A percentile compares a stretch with the other conserved stretches of the same genome.
Evolutionary conservation across 1,140 invertebrate genomes (phyloP).

Genomic region (Zeugodacus cucurbitae): DNA sequence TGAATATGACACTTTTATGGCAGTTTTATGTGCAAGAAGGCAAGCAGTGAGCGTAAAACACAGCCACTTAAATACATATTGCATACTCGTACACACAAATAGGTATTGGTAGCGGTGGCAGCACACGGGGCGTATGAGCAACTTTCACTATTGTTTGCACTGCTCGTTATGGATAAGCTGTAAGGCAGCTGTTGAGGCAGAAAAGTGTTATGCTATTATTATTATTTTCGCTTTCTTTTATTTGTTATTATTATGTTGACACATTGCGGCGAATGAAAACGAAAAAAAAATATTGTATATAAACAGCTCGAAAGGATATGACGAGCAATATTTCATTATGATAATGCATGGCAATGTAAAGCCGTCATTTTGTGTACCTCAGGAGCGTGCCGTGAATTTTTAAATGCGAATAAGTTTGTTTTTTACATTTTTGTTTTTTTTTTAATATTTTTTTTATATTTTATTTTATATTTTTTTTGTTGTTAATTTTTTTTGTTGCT

Average conservation of each 20-base stretch:
- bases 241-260: not conserved
- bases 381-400: not conserved
- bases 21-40: not conserved
- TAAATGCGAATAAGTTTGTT: not conserved
- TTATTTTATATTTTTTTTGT: not conserved
- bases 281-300: not conserved
- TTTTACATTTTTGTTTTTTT: not conserved
- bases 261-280: not conserved
- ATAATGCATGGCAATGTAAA: conserved; percentile 13
- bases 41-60: not conserved
- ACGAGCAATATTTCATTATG: conserved; percentile 16
- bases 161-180: conserved; percentile 17
- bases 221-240: not conserved
- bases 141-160: conserved; percentile 14
- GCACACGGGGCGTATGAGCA: not conserved
- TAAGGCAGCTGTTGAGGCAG: not conserved
- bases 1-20: conserved; percentile 24
- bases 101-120: not conserved
- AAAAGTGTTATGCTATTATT: not conserved
- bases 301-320: not conserved
- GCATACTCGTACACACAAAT: not conserved
- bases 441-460: not conserved
- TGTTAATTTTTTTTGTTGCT: not conserved
- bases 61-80: not conserved
- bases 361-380: not conserved